These are phyloP conservation scores for Neelides folsomi DNA, from an alignment of 2,888 invertebrate genomes.

Conservation along the genomic window DNA sequence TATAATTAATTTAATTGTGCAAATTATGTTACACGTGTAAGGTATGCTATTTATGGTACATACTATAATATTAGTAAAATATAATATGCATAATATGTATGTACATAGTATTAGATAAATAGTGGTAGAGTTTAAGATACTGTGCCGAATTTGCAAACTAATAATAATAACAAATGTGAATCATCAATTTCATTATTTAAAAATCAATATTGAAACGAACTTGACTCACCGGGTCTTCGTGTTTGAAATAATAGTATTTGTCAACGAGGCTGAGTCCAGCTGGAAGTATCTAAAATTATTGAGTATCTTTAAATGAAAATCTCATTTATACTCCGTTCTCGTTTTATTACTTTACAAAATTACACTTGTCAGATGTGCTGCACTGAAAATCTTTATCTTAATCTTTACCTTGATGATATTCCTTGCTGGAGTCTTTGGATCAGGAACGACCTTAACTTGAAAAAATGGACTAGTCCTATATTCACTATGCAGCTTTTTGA, in stretches of 20 bases:
- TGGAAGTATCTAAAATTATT: slow-evolving; percentile 40
- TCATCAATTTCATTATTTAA: neutral
- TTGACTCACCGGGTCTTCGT: slow-evolving; percentile 38
- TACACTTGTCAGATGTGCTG: slow-evolving; percentile 10
- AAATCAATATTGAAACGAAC: neutral
- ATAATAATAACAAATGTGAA: slow-evolving; percentile 2
- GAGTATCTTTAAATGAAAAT: slow-evolving; percentile 2
- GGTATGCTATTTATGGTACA: too few species aligned
- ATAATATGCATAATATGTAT: too few species aligned
- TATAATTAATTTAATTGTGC: too few species aligned
- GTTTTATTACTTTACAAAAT: too few species aligned
- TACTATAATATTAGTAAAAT: too few species aligned
- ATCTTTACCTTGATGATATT: slow-evolving; percentile 42
- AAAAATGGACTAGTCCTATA: slow-evolving; percentile 45
- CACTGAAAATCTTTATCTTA: slow-evolving; percentile 9
- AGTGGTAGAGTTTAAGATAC: too few species aligned
- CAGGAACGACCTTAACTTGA: slow-evolving; percentile 42
- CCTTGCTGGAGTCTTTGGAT: slow-evolving; percentile 39
- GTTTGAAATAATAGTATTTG: slow-evolving; percentile 42
- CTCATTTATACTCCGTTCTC: neutral
- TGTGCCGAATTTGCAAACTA: too few species aligned
- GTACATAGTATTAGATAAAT: too few species aligned
- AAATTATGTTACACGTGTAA: too few species aligned
- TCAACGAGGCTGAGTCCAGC: slow-evolving; percentile 46
- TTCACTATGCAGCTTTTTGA: slow-evolving; percentile 28